Percentiles rank a stretch among this genome's conserved stretches.
Conservation (phyloP, 2,113 vertebrate species). For the Coturnix japonica region DNA sequence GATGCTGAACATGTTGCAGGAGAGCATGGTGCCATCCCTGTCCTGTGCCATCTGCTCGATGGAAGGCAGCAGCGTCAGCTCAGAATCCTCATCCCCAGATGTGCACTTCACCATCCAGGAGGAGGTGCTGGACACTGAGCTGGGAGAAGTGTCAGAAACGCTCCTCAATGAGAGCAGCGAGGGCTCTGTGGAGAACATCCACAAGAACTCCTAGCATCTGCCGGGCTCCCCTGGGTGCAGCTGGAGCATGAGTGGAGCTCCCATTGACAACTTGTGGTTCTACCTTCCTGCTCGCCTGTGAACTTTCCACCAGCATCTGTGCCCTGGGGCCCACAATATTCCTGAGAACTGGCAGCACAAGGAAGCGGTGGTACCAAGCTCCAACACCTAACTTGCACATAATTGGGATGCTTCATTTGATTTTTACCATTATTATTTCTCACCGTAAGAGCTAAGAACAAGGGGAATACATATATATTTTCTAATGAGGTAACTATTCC, state of each 20-base stretch:
- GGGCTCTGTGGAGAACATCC: slow-evolving; percentile 79
- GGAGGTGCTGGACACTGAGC: slow-evolving; percentile 82
- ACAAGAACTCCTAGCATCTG: slow-evolving; percentile 74
- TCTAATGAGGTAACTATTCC: neutral
- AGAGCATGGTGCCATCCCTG: slow-evolving; percentile 82
- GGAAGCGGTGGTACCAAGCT: neutral
- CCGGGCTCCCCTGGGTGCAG: neutral
- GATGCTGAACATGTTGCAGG: slow-evolving; percentile 81
- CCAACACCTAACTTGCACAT: neutral
- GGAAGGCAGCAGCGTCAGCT: slow-evolving; percentile 93
- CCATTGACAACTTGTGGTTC: slow-evolving; percentile 25
- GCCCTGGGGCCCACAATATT: neutral
- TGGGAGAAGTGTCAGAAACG: slow-evolving; percentile 78
- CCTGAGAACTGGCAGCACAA: slow-evolving; percentile 18
- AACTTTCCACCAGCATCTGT: slow-evolving; percentile 6
- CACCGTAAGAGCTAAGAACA: slow-evolving; percentile 1
- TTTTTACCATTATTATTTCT: slow-evolving; percentile 36
- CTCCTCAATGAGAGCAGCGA: slow-evolving; percentile 77
- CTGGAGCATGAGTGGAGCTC: slow-evolving; percentile 1
- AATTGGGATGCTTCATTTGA: slow-evolving; percentile 13
- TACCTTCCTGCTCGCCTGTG: slow-evolving; percentile 35
- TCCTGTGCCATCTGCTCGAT: slow-evolving; percentile 88
- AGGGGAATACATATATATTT: neutral
- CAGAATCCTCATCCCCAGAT: slow-evolving; percentile 90
- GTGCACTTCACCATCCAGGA: slow-evolving; percentile 90